Base-by-base conservation (phyloP, 2,113 vertebrate species). In the Ophthalmolycus amberensis region DNA sequence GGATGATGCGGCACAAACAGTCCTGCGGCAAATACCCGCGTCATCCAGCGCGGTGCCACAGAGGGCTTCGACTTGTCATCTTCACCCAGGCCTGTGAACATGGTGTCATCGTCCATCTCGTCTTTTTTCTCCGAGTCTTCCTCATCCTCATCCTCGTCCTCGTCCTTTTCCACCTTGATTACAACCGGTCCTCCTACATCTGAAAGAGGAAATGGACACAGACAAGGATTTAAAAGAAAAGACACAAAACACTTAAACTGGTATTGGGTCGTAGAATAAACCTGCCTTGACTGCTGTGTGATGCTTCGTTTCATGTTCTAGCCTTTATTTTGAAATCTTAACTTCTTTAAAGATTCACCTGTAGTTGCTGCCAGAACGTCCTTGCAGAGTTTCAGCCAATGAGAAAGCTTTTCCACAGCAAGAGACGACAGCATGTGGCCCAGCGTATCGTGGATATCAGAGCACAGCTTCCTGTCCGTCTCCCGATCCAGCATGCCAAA, bases 401-500 rank as follows among this genome's bases (percentile, higher is more conserved):
- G 98, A 29, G 98, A 97, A 79, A 99, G 96, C 82, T 99, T 99
- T 83, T 97, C 96, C 77, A 99, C 97, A 0, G 98, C 98, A 83
- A 99, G 94, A 0, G 98, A 99, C 0, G 98, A 99, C 52, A 99
- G 96, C 98, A 99, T 99, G 88, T 99, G 98, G 5, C 98, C 98
- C 90, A 99, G 92, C 0, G 98, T 99, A 92, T 99, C 98, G 0
- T 99, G 98, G 89, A 99, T 99, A 89, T 99, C 98, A 16, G 97
- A 97, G 91, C 98, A 99, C 65, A 99, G 79, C 90, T 99, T 99
- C 84, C 97, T 89, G 89, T 99, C 98, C 0, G 98, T 99, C 93
- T 99, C 98, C 0, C 97, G 95, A 90, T 99, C 98, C 92, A 99
- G 81, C 98, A 99, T 99, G 54, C 98, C 98, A 78, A 99, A 99